These are phyloP conservation scores for Drosophila kepulauana DNA, from an alignment of 1,140 invertebrate genomes.

Conservation along the genomic window DNA sequence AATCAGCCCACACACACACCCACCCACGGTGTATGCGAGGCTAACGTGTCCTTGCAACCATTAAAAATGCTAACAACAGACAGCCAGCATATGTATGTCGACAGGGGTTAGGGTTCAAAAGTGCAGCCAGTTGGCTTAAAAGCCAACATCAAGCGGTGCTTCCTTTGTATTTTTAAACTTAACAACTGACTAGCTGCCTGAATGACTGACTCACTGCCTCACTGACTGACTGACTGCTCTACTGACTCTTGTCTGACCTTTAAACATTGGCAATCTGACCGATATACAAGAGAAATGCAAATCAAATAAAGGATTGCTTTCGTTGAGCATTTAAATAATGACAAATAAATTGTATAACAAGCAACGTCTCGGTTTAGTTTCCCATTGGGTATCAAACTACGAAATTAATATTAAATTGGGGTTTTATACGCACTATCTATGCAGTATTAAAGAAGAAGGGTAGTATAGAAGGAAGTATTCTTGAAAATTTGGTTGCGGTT, in stretches of 20 bases:
- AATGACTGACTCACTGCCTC: constrained; percentile 35
- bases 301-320: constrained; percentile 21
- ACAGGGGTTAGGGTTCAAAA: constrained; percentile 55
- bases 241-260: constrained; percentile 50
- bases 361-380: neutral
- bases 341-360: constrained; percentile 14
- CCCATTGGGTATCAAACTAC: neutral
- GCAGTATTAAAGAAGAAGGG: too few relatives aligned
- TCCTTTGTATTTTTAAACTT: constrained; percentile 48
- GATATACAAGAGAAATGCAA: constrained; percentile 21
- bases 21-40: constrained; percentile 12
- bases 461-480: too few relatives aligned
- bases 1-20: constrained; percentile 56
- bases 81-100: constrained; percentile 40
- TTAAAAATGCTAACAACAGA: constrained; percentile 73
- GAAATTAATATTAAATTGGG: constrained; percentile 22
- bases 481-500: too few relatives aligned
- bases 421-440: too few relatives aligned
- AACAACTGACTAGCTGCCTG: constrained; percentile 16
- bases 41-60: constrained; percentile 72
- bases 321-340: neutral
- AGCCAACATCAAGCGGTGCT: constrained; percentile 38
- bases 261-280: constrained; percentile 43
- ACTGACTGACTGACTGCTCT: constrained; percentile 15
- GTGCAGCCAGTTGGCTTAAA: constrained; percentile 65